Evolutionary conservation across 2,888 invertebrate species (phyloP).

Genomic region (Sturmia bella): DNA sequence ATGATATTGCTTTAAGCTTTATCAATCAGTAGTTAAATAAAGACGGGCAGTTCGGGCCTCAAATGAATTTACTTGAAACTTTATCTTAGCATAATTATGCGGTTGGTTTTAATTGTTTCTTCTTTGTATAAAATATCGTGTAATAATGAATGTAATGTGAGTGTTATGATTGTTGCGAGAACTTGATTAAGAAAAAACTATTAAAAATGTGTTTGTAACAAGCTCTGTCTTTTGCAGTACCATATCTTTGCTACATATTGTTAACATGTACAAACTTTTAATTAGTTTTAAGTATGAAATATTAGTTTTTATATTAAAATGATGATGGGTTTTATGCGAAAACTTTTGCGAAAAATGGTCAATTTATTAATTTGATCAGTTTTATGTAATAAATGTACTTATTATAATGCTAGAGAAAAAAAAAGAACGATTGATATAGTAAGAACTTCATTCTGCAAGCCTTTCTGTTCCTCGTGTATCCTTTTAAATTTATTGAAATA

Average conservation of each 20-base stretch:
- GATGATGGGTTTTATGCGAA: conserved; percentile 28
- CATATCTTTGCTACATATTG: conserved; percentile 66
- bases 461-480: no score
- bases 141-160: conserved; percentile 49
- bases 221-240: conserved; percentile 69
- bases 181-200: conserved; percentile 48
- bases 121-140: no score
- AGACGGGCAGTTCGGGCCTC: background rate
- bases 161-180: conserved; percentile 55
- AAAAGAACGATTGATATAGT: no score
- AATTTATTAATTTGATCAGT: background rate
- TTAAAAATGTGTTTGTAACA: conserved; percentile 69
- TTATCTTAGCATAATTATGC: no score
- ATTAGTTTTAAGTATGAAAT: conserved; percentile 29
- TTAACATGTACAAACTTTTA: conserved; percentile 48
- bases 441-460: no score
- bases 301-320: conserved; percentile 1
- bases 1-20: no score
- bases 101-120: no score
- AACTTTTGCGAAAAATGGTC: background rate
- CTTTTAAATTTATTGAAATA: no score
- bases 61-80: no score
- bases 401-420: no score
- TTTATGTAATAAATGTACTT: no score
- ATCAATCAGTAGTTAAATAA: no score